These are phyloP conservation scores for Drosophila ezoana DNA, from an alignment of 2,888 invertebrate species.

Conservation along the genomic window DNA sequence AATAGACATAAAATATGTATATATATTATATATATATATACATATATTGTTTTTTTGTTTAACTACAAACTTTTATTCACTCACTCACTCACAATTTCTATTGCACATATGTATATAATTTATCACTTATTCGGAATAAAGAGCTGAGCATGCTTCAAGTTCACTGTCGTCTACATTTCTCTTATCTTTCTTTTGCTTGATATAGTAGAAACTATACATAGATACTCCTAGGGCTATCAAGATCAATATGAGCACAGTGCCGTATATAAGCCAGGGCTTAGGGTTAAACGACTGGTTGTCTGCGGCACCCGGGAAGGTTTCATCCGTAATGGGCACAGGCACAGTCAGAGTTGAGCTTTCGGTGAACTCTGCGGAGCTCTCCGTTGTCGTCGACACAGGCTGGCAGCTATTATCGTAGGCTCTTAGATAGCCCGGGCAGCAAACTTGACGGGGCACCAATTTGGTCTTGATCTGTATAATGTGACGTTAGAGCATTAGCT, in stretches of 20 bases:
- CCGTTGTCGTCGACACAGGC: slow-evolving; percentile 4
- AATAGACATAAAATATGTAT: no score
- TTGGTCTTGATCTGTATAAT: slow-evolving; percentile 37
- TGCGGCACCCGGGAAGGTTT: not conserved
- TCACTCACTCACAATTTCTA: not conserved
- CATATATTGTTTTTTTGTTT: no score
- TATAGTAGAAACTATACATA: not conserved
- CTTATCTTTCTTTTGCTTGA: not conserved
- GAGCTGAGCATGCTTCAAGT: not conserved
- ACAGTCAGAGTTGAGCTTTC: slow-evolving; percentile 6
- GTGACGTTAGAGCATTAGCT: not conserved
- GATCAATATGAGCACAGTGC: not conserved
- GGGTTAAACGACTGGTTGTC: no score
- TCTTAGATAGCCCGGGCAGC: slow-evolving; percentile 47
- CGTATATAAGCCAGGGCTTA: not conserved
- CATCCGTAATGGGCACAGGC: not conserved
- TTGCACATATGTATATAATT: not conserved
- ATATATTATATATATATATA: no score
- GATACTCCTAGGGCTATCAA: not conserved
- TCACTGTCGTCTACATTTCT: not conserved
- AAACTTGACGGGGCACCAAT: slow-evolving; percentile 10
- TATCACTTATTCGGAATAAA: not conserved
- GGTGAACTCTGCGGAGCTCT: not conserved
- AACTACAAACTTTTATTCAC: no score
- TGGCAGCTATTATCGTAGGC: slow-evolving; percentile 13